Percentiles rank a stretch among this genome's conserved stretches.
Conservation (phyloP, 2,113 vertebrate genomes). For the Thomomys bottae region DNA sequence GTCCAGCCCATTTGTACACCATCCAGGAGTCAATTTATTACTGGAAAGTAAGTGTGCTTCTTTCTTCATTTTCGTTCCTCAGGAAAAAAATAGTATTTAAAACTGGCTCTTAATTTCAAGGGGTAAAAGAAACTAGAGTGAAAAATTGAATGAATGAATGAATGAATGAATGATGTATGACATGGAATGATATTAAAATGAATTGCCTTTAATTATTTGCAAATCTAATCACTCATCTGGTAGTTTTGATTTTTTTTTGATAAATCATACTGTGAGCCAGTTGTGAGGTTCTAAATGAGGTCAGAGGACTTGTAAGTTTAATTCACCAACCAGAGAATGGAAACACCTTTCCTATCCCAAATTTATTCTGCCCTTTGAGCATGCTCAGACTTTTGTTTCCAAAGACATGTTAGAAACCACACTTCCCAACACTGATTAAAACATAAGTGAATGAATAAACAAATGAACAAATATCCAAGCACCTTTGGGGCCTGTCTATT, state of each 20-base stretch:
- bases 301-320: not conserved
- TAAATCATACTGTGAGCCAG: not conserved
- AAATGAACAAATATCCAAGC: too few relatives aligned
- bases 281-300: not conserved
- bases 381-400: not conserved
- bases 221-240: not conserved
- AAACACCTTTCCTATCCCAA: not conserved
- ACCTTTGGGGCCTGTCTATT: too few relatives aligned
- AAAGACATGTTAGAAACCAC: not conserved
- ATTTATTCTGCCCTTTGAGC: not conserved
- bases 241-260: not conserved
- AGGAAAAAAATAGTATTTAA: not conserved
- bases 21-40: slow-evolving; percentile 97
- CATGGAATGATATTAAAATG: not conserved
- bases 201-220: not conserved
- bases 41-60: slow-evolving; percentile 92
- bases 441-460: too few relatives aligned
- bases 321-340: not conserved
- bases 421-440: not conserved
- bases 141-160: not conserved
- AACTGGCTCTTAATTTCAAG: not conserved
- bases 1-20: slow-evolving; percentile 98
- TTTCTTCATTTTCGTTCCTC: slow-evolving; percentile 45
- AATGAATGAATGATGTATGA: not conserved
- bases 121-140: not conserved